Evolutionary conservation across 2,888 invertebrate species (phyloP), one percentile per base, ranked within the genome.

Genomic region (Tiliacea citrago): DNA sequence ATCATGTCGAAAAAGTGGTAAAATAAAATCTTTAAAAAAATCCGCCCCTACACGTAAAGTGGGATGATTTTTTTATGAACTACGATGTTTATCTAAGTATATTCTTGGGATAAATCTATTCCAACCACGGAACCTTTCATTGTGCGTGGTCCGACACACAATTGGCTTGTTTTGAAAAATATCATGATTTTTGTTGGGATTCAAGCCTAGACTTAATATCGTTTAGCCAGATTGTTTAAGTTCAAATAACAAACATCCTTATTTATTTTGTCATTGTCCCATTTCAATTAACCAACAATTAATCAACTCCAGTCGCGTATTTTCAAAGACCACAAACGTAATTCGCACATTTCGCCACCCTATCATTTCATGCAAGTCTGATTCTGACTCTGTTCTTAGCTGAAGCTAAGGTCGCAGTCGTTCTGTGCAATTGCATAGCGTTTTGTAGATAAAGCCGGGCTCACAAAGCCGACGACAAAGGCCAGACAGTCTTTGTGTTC

Each of bases 401-500:
- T 39, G 5, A 39, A 35, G 51, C 29, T 21, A n/a, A 67, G 73
- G 61, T 83, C 55, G 62, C 72, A 79, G 77, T 75, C 77, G 76
- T 80, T 79, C 53, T 67, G 57, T 82, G 81, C 86, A 88, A 90
- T 85, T 88, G 90, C 84, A 88, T 73, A 77, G 75, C 82, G 79
- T 83, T 85, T 85, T 81, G 83, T 78, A 84, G 88, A 88, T 89
- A 89, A 90, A 87, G 85, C 81, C 65, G 61, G 42, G 65, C 70
- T 75, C 68, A 73, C 88, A 88, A 87, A 86, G 87, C 81, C 84
- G 78, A 75, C 83, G 71, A 88, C 87, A 90, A 88, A 89, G 90
- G 88, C 82, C 69, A 83, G 77, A 68, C 75, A 78, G 81, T 85
- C 88, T 89, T 89, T 89, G 88, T 88, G 82, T 84, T 76, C 82